Base-by-base conservation (phyloP, 2,113 vertebrate species). In the Coptodon rendalli region DNA sequence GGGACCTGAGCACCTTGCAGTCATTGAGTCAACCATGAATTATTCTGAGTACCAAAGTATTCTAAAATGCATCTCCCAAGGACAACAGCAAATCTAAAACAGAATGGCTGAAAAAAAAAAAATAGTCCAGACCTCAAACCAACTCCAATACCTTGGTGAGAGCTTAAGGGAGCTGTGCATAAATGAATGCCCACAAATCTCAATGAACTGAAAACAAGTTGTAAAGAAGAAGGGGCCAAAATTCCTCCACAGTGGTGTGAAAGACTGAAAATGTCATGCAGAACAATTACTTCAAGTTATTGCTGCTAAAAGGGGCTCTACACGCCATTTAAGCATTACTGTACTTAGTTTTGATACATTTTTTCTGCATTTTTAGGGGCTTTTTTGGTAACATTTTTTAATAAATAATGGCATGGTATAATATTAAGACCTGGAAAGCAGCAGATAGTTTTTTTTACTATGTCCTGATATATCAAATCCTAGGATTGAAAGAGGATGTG, bases 391-490 rank as follows among this genome's bases (percentile, higher is more conserved):
- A 71, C 0, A 4, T 8, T 38, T 68, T 68, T 22, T 22, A 57
- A 61, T 61, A 71, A 71, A 43, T 71, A 43, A 71, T 71, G 36
- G 12, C 66, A 0, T 19, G 24, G 2, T 29, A 3, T 29, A 29
- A 48, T 76, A 76, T 76, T 29, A 76, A 17, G 68, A 73, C 0
- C 13, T 73, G 68, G 5, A 27, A 45, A 29, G 9, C 13, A 17
- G 9, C 22, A 48, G 14, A 48, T 76, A 17, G 14, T 76, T 0
- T 27, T 73, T 1, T 29, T 48, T 71, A 43, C 24, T 24, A 48
- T 76, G 9, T 29, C 16, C 71, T 78, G 71, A 50, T 0, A 0
- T 19, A 7, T 19, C 16, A 78, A 76, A 7, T 11, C 0, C 2
- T 31, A 19, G 43, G 9, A 31, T 19, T 31, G 71, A 50, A 19